phyloP scores from a whole-genome alignment of 2,797 vertebrate genomes.

The Hephaestus fuliginosus region DNA sequence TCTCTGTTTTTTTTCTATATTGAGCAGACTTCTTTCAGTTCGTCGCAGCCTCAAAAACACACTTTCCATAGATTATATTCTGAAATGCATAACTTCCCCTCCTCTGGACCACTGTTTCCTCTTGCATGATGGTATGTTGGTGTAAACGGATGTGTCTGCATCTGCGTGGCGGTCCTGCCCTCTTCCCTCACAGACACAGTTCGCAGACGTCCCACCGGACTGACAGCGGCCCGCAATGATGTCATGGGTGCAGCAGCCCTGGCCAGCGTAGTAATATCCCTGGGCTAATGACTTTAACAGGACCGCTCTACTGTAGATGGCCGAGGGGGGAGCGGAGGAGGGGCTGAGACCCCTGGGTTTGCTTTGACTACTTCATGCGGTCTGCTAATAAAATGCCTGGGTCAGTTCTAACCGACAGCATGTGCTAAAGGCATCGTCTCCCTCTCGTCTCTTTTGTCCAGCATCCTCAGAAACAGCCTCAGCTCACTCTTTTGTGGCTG shows the following conservation, averaged over 20 bases:
- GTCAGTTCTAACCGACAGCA: conserved; percentile 69
- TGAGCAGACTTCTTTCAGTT: conserved; percentile 32
- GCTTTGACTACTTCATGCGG: conserved; percentile 72
- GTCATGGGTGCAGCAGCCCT: conserved; percentile 79
- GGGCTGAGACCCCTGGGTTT: conserved; percentile 69
- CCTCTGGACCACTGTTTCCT: conserved; percentile 51
- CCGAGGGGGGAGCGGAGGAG: conserved; percentile 57
- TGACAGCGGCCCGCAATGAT: conserved; percentile 81
- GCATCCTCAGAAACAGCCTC: conserved; percentile 61
- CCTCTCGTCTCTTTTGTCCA: conserved; percentile 59
- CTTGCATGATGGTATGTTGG: conserved; percentile 50
- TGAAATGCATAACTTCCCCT: conserved; percentile 46
- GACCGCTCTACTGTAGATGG: conserved; percentile 60
- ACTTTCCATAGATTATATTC: conserved; percentile 60
- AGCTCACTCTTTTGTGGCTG: conserved; percentile 71
- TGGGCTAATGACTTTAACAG: conserved; percentile 83
- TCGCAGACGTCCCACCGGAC: conserved; percentile 73
- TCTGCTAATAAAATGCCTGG: conserved; percentile 78
- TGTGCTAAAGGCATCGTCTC: conserved; percentile 78
- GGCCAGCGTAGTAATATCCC: conserved; percentile 75
- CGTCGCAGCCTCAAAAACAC: conserved; percentile 29
- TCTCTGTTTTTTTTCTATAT: conserved; percentile 27
- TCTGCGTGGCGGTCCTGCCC: conserved; percentile 59
- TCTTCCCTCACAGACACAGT: conserved; percentile 61
- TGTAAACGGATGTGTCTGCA: conserved; percentile 62